These are phyloP conservation scores for Gobiocypris rarus DNA, from an alignment of 2,113 vertebrate genomes.

Conservation along the genomic window DNA sequence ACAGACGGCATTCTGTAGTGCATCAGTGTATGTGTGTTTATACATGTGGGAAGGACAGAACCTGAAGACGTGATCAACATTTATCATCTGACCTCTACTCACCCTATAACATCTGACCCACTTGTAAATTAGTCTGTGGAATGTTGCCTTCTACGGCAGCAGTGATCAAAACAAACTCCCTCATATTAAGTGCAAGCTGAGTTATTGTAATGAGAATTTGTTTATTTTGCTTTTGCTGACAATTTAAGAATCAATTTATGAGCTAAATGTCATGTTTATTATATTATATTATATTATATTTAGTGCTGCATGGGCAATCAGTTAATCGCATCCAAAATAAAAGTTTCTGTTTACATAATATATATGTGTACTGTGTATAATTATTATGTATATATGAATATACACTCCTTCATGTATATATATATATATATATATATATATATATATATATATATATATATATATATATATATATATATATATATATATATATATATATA, in stretches of 20 bases:
- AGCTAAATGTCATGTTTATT: too few species aligned
- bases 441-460: too few species aligned
- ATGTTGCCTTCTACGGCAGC: background rate
- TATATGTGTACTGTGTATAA: too few species aligned
- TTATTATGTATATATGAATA: too few species aligned
- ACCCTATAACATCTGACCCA: background rate
- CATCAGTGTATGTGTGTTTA: slow-evolving; percentile 17
- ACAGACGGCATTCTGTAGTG: background rate
- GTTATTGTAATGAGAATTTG: background rate
- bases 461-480: too few species aligned
- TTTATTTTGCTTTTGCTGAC: background rate
- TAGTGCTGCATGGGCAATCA: too few species aligned
- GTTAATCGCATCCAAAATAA: too few species aligned
- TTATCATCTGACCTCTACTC: slow-evolving; percentile 22
- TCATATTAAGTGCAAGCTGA: background rate
- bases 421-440: too few species aligned
- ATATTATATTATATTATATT: background rate
- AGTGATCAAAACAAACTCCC: slow-evolving; percentile 15
- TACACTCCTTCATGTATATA: too few species aligned
- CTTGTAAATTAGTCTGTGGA: slow-evolving; percentile 22
- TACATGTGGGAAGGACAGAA: slow-evolving; percentile 14
- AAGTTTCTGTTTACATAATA: too few species aligned
- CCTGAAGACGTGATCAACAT: slow-evolving; percentile 4
- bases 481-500: too few species aligned
- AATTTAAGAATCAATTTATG: too few species aligned